These are phyloP conservation scores for Magallana angulata DNA, from an alignment of 1,140 invertebrate genomes.

Conservation along the genomic window DNA sequence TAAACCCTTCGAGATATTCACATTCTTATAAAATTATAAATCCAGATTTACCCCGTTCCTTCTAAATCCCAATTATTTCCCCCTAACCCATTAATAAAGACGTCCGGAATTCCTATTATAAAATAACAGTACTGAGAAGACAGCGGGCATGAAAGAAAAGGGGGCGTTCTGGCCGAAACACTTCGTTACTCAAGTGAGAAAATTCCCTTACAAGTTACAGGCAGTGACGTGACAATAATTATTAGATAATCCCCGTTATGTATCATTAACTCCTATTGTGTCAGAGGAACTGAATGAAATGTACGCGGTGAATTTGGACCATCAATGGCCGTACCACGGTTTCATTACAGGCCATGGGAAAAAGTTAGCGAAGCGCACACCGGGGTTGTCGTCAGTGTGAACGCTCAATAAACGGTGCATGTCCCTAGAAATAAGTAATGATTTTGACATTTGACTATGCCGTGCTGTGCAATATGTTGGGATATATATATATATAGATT, in stretches of 20 bases:
- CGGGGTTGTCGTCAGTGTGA: background rate
- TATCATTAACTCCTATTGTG: constrained; percentile 24
- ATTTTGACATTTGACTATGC: constrained; percentile 9
- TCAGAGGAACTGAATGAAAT: constrained; percentile 27
- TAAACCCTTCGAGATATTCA: too few relatives aligned
- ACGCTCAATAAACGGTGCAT: background rate
- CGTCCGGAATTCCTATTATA: background rate
- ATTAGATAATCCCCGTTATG: constrained; percentile 30
- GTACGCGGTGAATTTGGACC: background rate
- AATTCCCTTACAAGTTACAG: constrained; percentile 6
- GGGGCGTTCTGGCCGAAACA: constrained; percentile 29
- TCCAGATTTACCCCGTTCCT: too few relatives aligned
- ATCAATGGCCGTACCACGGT: background rate
- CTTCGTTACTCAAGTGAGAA: constrained; percentile 13
- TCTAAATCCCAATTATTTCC: too few relatives aligned
- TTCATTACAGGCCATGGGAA: constrained; percentile 26
- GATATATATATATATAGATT: background rate
- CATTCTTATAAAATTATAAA: too few relatives aligned
- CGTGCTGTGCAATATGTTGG: background rate
- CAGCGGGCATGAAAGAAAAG: constrained; percentile 7
- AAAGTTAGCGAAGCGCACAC: constrained; percentile 11
- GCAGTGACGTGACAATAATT: constrained; percentile 6
- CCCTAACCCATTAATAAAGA: background rate
- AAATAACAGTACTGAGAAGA: background rate
- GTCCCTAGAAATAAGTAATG: background rate